Evolutionary conservation across 2,797 vertebrate species (phyloP).

Genomic region (Myotis vivesi): DNA sequence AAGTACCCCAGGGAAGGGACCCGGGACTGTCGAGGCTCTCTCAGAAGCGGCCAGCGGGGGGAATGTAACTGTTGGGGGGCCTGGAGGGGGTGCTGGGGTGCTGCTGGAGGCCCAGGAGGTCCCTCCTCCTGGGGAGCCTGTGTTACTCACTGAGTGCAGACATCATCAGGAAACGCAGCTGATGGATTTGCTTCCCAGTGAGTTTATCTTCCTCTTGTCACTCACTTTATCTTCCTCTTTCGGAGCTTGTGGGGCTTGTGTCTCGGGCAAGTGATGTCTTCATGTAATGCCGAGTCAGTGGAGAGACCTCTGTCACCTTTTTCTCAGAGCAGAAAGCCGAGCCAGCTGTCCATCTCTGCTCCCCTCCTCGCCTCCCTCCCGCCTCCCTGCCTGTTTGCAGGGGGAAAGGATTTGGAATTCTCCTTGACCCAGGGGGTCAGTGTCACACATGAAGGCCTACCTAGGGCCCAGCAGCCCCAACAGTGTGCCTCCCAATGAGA

Average conservation of each 20-base stretch:
- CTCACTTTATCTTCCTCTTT: not conserved
- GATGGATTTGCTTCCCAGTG: not conserved
- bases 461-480: not conserved
- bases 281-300: not conserved
- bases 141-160: not conserved
- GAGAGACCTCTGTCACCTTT: not conserved
- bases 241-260: not conserved
- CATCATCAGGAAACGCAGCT: not conserved
- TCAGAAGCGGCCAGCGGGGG: not conserved
- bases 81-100: not conserved
- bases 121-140: not conserved
- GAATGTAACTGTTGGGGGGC: not conserved
- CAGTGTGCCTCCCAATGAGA: not conserved
- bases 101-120: not conserved
- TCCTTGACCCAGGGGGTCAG: not conserved
- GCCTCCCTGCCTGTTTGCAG: not conserved
- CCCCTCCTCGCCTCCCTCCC: not conserved
- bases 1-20: not conserved
- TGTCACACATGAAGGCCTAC: not conserved
- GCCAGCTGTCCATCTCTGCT: not conserved
- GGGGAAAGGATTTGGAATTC: no score
- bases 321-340: not conserved
- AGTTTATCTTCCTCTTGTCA: not conserved
- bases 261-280: not conserved
- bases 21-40: not conserved